Evolutionary conservation across 2,113 vertebrate genomes (phyloP), one percentile per base, ranked within the genome.

Genomic region (Syngnathus floridae): DNA sequence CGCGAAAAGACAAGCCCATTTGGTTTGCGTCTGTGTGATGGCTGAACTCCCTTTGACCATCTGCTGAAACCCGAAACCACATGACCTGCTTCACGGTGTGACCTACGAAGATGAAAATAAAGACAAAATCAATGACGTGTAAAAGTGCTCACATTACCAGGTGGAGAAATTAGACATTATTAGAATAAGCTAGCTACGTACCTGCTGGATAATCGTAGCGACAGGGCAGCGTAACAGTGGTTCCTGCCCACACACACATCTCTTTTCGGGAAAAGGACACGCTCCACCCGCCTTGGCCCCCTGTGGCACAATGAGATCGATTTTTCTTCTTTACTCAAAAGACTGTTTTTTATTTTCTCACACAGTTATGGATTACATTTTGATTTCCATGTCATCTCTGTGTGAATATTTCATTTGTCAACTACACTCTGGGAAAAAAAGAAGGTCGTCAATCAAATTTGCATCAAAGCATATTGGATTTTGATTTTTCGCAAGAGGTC

Each of bases 211-310:
- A 87, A 65, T 91, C 90, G 68, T 88, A 90, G 3, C 82, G 86
- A 40, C 91, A 92, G 46, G 90, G 89, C 71, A 92, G 80, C 7
- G 86, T 90, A 54, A 90, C 85, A 5, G 86, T 88, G 1, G 89
- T 91, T 49, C 91, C 89, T 14, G 87, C 81, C 91, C 90, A 92
- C 72, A 89, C 87, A 64, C 91, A 92, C 67, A 91, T 88, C 57
- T 90, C 86, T 48, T 69, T 87, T 52, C 88, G 78, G 0, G 91
- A 90, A 69, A 92, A 90, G 58, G 84, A 84, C 55, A 91, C 88
- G 46, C 83, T 82, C 90, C 89, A 92, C 78, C 86, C 81, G 73
- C 84, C 79, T 65, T 86, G 77, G 56, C 67, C 74, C 52, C 82
- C 90, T 91, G 71, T 17, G 48, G 55, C 26, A 60, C 57, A 74